Conservation (phyloP, 2,888 invertebrate species). For the Eristalinus sepulchralis region DNA sequence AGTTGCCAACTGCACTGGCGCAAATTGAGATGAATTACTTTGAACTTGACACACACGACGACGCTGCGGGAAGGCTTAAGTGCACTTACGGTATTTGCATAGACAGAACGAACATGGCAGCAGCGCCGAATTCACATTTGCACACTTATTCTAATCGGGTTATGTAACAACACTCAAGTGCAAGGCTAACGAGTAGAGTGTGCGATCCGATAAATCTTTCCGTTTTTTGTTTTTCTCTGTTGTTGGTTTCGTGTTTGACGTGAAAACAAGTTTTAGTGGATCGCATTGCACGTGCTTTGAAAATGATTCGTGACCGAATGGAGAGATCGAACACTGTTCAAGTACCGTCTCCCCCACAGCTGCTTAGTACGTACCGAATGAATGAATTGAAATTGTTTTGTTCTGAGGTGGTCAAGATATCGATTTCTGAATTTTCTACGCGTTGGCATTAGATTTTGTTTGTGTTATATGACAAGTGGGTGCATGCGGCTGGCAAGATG, state of each 20-base stretch:
- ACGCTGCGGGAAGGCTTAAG: slow-evolving; percentile 11
- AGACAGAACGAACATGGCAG: not conserved
- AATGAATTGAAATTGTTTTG: slow-evolving; percentile 5
- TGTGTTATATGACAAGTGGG: not conserved
- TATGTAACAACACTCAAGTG: slow-evolving; percentile 37
- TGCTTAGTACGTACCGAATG: not conserved
- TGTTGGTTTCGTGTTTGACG: not conserved
- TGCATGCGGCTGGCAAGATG: not conserved
- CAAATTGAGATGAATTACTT: slow-evolving; percentile 39
- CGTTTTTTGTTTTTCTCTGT: not conserved
- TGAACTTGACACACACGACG: slow-evolving; percentile 47
- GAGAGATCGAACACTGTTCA: not conserved
- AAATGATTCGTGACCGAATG: slow-evolving; percentile 1
- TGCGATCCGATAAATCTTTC: not conserved
- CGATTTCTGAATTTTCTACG: not conserved
- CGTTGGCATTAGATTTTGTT: not conserved
- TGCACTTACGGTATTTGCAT: not conserved
- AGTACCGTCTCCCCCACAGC: not conserved
- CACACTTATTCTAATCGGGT: slow-evolving; percentile 32
- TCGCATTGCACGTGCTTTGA: slow-evolving; percentile 13
- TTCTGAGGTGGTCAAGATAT: slow-evolving; percentile 1
- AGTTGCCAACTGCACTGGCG: slow-evolving; percentile 12
- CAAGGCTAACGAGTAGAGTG: slow-evolving; percentile 31
- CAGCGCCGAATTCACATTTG: slow-evolving; percentile 10
- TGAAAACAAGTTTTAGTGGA: slow-evolving; percentile 5